phyloP scores from a whole-genome alignment of 2,888 invertebrate species.

The Drosophila dives region DNA sequence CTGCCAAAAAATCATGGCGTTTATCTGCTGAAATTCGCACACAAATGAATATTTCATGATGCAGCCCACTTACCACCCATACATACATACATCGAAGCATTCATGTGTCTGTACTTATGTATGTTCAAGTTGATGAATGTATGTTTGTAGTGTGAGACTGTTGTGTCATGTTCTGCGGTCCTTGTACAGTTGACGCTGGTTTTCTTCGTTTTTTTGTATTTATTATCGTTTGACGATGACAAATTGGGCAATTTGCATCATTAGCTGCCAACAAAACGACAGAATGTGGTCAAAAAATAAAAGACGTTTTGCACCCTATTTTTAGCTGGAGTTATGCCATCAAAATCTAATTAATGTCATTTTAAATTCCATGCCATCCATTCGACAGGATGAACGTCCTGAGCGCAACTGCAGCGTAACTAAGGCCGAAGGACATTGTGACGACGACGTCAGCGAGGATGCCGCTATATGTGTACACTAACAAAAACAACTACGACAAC shows the following conservation, averaged over 20 bases:
- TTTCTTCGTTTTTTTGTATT: neutral
- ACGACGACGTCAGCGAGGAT: constrained; percentile 29
- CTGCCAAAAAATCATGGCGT: constrained; percentile 49
- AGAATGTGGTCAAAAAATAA: constrained; percentile 22
- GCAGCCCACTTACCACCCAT: constrained; percentile 52
- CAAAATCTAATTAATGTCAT: constrained; percentile 57
- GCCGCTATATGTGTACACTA: constrained; percentile 35
- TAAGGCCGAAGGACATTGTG: constrained; percentile 60
- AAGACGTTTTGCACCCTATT: constrained; percentile 28
- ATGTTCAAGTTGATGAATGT: neutral
- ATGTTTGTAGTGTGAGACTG: neutral
- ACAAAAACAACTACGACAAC: neutral
- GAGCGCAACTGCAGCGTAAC: constrained; percentile 39
- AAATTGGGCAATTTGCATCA: constrained; percentile 55
- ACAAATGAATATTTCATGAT: constrained; percentile 63
- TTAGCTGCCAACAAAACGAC: constrained; percentile 24
- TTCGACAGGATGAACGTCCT: constrained; percentile 25
- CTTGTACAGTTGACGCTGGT: constrained; percentile 27
- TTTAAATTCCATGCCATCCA: constrained; percentile 23
- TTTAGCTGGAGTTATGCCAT: constrained; percentile 40
- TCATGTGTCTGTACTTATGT: neutral
- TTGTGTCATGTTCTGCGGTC: constrained; percentile 18
- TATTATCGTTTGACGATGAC: constrained; percentile 62
- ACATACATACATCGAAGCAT: neutral
- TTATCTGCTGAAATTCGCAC: constrained; percentile 49